Conservation (phyloP, 2,113 vertebrate species). For the Chionomys nivalis region DNA sequence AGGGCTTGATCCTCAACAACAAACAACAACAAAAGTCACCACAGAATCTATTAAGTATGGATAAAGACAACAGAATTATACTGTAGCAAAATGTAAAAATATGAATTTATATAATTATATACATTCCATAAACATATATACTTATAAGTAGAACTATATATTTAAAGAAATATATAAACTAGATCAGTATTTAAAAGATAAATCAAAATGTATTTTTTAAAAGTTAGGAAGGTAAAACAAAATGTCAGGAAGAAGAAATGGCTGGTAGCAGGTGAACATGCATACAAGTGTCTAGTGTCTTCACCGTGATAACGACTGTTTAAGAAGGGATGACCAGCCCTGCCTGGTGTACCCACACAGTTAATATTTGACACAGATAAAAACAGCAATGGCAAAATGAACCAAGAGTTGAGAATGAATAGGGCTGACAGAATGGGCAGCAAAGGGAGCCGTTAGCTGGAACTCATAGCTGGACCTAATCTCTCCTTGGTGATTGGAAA, state of each 20-base stretch:
- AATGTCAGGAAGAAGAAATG: not conserved
- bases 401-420: not conserved
- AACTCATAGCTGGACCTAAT: not conserved
- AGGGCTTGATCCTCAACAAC: not conserved
- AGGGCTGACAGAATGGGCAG: slow-evolving; percentile 46
- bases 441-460: slow-evolving; percentile 73
- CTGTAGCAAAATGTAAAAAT: not conserved
- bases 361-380: slow-evolving; percentile 10
- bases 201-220: not conserved
- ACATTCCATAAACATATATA: not conserved
- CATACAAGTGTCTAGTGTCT: not conserved
- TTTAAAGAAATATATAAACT: not conserved
- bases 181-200: not conserved
- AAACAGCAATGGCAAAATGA: not conserved
- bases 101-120: not conserved
- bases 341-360: not conserved
- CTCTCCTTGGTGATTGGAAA: not conserved
- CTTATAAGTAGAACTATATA: not conserved
- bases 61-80: slow-evolving; percentile 29
- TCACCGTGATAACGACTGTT: not conserved
- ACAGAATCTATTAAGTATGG: not conserved
- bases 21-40: not conserved
- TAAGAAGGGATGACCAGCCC: not conserved
- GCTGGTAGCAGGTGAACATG: not conserved
- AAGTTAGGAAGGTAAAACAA: slow-evolving; percentile 53